Base-by-base conservation (phyloP, 2,888 invertebrate species). In the Lomographa bimaculata region DNA sequence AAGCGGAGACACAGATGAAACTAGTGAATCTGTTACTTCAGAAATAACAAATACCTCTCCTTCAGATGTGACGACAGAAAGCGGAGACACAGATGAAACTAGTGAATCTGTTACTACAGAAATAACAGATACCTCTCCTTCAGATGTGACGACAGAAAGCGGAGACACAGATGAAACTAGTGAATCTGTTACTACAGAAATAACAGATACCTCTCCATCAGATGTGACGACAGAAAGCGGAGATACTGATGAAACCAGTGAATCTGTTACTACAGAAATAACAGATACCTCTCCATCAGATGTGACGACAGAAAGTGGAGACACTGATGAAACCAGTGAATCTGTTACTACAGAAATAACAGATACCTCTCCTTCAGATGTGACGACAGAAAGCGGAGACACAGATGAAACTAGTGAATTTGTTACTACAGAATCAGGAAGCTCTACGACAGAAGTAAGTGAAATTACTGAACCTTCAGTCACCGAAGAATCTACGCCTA, bases 121-220 rank as follows among this genome's bases (percentile, higher is more conserved):
- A 9, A 23, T 37, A n/a, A 47, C 48, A 5, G 49, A 48, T 41
- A 44, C 50, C 7, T 39, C 29, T 1, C 25, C n/a, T n/a, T n/a
- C n/a, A n/a, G n/a, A n/a, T n/a, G n/a, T n/a, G n/a, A n/a, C n/a
- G n/a, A n/a, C n/a, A n/a, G n/a, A n/a, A n/a, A n/a, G n/a, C 9
- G 7, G 32, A 30, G 4, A 44, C 3, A 27, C 26, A 5, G 34
- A 23, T 18, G 18, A 18, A 24, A 23, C 35, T 2, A 19, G 23
- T 8, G 27, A 5, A 4, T 43, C 48, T 7, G 38, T 25, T 0
- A 16, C 9, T 3, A 42, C 48, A 1, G 48, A 40, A 9, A 23
- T 37, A n/a, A 47, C 48, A 5, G 49, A 48, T 41, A 44, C 50
- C 7, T 39, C 29, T 1, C 25, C n/a, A n/a, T n/a, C n/a, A n/a